Percentiles rank a stretch among this genome's conserved stretches.
These are phyloP conservation scores for Yponomeuta cagnagella DNA, from an alignment of 2,888 invertebrate genomes.

Conservation along the genomic window DNA sequence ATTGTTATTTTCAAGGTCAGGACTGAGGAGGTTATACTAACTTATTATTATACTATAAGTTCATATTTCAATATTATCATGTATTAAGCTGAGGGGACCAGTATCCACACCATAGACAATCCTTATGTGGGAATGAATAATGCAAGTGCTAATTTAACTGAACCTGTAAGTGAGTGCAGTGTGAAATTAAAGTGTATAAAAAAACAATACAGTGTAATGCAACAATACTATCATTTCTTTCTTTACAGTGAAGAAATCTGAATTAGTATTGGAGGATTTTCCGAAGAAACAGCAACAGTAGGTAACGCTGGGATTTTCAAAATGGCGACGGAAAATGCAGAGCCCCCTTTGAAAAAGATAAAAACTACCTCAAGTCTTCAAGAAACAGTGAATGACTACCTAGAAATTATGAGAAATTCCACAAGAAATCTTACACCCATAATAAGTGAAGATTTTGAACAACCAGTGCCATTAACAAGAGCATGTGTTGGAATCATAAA, in stretches of 20 bases:
- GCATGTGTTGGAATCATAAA: slow-evolving; percentile 78
- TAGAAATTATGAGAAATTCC: slow-evolving; percentile 24
- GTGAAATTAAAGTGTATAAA: slow-evolving; percentile 4
- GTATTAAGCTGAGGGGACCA: no score
- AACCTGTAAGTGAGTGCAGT: neutral
- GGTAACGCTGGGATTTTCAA: neutral
- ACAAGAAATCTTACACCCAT: slow-evolving; percentile 62
- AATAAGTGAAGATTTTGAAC: slow-evolving; percentile 68
- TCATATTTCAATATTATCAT: no score
- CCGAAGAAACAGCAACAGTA: neutral
- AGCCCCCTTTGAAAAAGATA: slow-evolving; percentile 44
- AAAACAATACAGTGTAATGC: slow-evolving; percentile 35
- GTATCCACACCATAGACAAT: no score
- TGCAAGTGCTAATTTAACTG: no score
- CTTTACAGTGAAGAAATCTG: slow-evolving; percentile 45
- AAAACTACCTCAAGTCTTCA: slow-evolving; percentile 27
- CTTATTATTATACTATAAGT: no score
- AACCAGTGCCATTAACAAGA: slow-evolving; percentile 65
- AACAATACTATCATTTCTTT: slow-evolving; percentile 54
- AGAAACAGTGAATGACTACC: slow-evolving; percentile 33
- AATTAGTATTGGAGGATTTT: slow-evolving; percentile 16
- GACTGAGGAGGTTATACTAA: no score
- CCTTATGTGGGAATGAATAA: no score
- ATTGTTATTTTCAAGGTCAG: no score
- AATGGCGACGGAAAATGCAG: slow-evolving; percentile 20